These are phyloP conservation scores for Ostrea edulis DNA, from an alignment of 1,140 invertebrate genomes.

Conservation along the genomic window DNA sequence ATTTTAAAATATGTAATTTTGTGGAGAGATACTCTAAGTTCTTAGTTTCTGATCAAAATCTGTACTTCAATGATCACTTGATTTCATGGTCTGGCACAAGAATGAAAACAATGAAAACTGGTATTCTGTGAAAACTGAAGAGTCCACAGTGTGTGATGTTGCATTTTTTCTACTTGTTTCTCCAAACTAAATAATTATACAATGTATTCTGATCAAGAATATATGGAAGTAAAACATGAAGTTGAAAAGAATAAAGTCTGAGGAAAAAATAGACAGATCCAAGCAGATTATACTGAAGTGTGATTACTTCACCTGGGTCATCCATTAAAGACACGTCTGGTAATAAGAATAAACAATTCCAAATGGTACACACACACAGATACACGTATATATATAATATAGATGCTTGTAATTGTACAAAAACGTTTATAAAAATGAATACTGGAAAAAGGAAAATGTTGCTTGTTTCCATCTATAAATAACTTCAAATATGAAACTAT, in stretches of 20 bases:
- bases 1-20: no score
- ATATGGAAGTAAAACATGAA: no score
- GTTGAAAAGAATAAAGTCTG: neutral
- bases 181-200: neutral
- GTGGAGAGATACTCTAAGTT: no score
- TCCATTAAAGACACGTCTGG: slow-evolving; percentile 16
- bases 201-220: neutral
- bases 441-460: no score
- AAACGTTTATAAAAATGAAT: neutral
- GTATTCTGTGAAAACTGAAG: no score
- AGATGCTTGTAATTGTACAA: neutral
- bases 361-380: neutral
- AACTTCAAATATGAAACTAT: no score
- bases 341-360: slow-evolving; percentile 19
- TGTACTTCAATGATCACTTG: no score
- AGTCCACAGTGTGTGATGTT: neutral
- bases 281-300: slow-evolving; percentile 26
- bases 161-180: neutral
- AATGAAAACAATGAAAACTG: no score
- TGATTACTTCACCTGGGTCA: slow-evolving; percentile 34
- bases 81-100: no score
- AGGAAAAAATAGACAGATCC: neutral
- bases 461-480: no score
- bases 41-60: no score
- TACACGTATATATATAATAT: no score